Evolutionary conservation across 2,113 vertebrate genomes (phyloP), one percentile per base, ranked within the genome.

Genomic region (Engystomops pustulosus): DNA sequence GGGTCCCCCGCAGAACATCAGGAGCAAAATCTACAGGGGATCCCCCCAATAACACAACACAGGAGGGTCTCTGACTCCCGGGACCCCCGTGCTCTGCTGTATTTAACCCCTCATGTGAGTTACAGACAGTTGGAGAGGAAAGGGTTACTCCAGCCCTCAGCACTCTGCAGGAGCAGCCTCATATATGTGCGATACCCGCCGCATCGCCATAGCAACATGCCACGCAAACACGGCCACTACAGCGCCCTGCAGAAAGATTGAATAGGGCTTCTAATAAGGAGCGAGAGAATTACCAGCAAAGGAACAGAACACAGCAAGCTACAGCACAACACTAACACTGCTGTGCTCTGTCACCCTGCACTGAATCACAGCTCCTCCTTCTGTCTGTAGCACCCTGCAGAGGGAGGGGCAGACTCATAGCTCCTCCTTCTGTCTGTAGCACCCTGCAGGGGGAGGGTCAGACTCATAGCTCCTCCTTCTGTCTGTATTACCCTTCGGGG

Each of bases 141-240:
- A 27, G 70, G 44, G 70, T 83, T 83, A 83, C 15, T 25, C 3
- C 32, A 23, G 32, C 81, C 70, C 34, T 62, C 44, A 68, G 18
- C 23, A 25, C 44, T 25, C 53, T 2, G 8, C 20, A 60, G 49
- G 68, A 36, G 32, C 34, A 34, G 53, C 45, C 49, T 20, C 23
- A 32, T 20, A 14, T 17, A 53, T n/a, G 38, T 23, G 51, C 23
- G 25, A 17, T n/a, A 25, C 41, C 1, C 11, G 8, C 69, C 62
- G 25, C 4, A 51, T 83, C 27, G 1, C 70, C 70, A 83, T 83
- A 58, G 70, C 53, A 83, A 83, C 81, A 23, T 36, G 81, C 81
- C 36, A 36, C 15, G 69, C 62, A 7, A 80, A 15, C 14, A 23
- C 18, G 27, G 41, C 23, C 36, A n/a, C 70, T 47, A 83, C 53